These are phyloP conservation scores for Geodia barretti DNA, from an alignment of 37 sponge, comb jelly and placozoan genomes.

Conservation along the genomic window DNA sequence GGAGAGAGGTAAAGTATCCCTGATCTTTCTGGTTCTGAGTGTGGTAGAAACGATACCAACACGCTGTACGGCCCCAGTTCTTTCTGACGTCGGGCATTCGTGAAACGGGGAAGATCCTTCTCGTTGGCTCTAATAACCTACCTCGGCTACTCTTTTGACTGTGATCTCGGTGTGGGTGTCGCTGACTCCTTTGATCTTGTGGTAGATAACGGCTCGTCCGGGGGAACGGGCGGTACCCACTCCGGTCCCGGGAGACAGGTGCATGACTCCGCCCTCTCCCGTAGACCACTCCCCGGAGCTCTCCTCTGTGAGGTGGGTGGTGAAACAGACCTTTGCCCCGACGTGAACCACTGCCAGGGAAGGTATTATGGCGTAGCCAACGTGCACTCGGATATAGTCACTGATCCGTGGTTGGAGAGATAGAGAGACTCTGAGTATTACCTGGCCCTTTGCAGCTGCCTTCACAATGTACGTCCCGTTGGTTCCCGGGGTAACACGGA, in stretches of 20 bases:
- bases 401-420: slow-evolving; percentile 39
- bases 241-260: slow-evolving; percentile 49
- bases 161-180: slow-evolving; percentile 83
- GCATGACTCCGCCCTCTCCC: slow-evolving; percentile 56
- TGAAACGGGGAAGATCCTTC: slow-evolving; percentile 19
- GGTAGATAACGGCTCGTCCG: slow-evolving; percentile 72
- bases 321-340: slow-evolving; percentile 74
- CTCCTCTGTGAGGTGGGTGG: slow-evolving; percentile 74
- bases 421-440: slow-evolving; percentile 65
- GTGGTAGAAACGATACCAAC: slow-evolving; percentile 20
- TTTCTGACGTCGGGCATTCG: slow-evolving; percentile 36
- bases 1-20: slow-evolving; percentile 31
- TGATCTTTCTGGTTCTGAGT: neutral
- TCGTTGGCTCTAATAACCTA: slow-evolving; percentile 11
- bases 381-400: slow-evolving; percentile 67
- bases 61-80: slow-evolving; percentile 45
- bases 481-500: slow-evolving; percentile 38
- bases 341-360: slow-evolving; percentile 76
- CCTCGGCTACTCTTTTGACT: slow-evolving; percentile 30
- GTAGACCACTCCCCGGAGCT: slow-evolving; percentile 56
- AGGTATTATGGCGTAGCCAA: slow-evolving; percentile 80
- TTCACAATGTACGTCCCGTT: slow-evolving; percentile 66
- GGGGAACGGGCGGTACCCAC: slow-evolving; percentile 45
- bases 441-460: slow-evolving; percentile 72
- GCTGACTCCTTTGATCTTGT: slow-evolving; percentile 56